Base-by-base conservation (phyloP, 2,797 vertebrate species). In the Sphenodon punctatus region DNA sequence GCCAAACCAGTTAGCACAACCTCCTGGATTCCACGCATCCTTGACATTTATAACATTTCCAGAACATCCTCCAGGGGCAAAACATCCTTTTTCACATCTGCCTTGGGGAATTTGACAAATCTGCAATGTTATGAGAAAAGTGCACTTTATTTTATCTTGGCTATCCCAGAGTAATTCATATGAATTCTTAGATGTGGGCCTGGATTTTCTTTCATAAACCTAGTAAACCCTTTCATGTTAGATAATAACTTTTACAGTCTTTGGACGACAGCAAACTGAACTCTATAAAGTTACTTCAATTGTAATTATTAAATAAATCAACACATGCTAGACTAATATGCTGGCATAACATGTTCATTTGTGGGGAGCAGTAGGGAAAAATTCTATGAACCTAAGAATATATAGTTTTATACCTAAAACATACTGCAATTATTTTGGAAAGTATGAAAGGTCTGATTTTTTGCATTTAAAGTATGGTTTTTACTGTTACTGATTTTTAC, bases 21-120 rank as follows among this genome's bases (percentile, higher is more conserved):
- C 39, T 45, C 42, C 39, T 19, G 2, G 13, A 58, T 17, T 81
- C 34, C n/a, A 41, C 22, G 76, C 30, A 70, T 3, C 6, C 11
- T 61, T 39, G 74, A 71, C 5, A 51, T 0, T 45, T 48, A 66
- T 85, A 42, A 10, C 6, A 53, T 34, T 76, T 71, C 41, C 70
- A 88, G 67, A 81, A 68, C 61, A 64, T 48, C 67, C 56, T 78
- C 46, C n/a, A 63, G 20, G 8, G 46, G 67, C 55, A 68, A 82
- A 83, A 38, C 13, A 27, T 64, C 11, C 23, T 71, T 38, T 36
- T 79, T 67, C 16, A 1, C 70, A 25, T 38, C 39, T 75, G 63
- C n/a, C 30, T 67, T 41, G 14, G 10, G 41, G 42, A 73, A 71
- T 7, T 7, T 49, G 71, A 48, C 3, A 4, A 67, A 75, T 20